Percentiles rank a stretch among this genome's conserved stretches.
Conservation (phyloP, 2,888 invertebrate genomes). For the Euplexia lucipara region DNA sequence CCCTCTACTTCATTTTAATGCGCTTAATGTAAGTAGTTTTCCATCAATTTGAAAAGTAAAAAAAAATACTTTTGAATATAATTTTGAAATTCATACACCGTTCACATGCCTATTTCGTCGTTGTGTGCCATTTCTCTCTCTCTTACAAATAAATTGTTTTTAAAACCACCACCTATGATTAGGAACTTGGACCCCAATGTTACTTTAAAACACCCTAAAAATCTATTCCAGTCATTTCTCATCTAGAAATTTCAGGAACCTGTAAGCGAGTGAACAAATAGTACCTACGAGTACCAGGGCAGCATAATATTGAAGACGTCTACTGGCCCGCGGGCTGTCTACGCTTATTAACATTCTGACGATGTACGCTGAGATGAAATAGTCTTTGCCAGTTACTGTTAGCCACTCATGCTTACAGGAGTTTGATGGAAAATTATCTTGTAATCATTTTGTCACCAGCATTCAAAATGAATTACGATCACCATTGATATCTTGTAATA, state of each 20-base stretch:
- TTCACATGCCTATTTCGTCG: too few relatives aligned
- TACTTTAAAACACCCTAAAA: too few relatives aligned
- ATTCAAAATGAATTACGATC: neutral
- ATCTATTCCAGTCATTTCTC: neutral
- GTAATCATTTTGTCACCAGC: neutral
- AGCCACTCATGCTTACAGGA: slow-evolving; percentile 30
- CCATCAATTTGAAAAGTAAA: too few relatives aligned
- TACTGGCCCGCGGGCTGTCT: slow-evolving; percentile 60
- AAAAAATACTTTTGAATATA: too few relatives aligned
- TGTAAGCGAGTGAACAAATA: slow-evolving; percentile 34
- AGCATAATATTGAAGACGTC: slow-evolving; percentile 50
- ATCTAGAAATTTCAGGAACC: neutral
- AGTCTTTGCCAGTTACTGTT: slow-evolving; percentile 47
- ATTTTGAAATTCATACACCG: too few relatives aligned
- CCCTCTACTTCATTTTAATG: too few relatives aligned
- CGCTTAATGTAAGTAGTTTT: too few relatives aligned
- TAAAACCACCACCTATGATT: too few relatives aligned
- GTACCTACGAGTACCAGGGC: slow-evolving; percentile 44
- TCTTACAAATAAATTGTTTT: too few relatives aligned
- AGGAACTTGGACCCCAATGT: too few relatives aligned
- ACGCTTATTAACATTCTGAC: slow-evolving; percentile 60
- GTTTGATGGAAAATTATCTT: slow-evolving; percentile 45
- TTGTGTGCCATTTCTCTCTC: too few relatives aligned
- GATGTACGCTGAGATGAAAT: slow-evolving; percentile 49
- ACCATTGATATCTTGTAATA: neutral